Percentiles rank a stretch among this genome's conserved stretches.
phyloP scores from a whole-genome alignment of 2,113 vertebrate genomes.

The Parotia lawesii region DNA sequence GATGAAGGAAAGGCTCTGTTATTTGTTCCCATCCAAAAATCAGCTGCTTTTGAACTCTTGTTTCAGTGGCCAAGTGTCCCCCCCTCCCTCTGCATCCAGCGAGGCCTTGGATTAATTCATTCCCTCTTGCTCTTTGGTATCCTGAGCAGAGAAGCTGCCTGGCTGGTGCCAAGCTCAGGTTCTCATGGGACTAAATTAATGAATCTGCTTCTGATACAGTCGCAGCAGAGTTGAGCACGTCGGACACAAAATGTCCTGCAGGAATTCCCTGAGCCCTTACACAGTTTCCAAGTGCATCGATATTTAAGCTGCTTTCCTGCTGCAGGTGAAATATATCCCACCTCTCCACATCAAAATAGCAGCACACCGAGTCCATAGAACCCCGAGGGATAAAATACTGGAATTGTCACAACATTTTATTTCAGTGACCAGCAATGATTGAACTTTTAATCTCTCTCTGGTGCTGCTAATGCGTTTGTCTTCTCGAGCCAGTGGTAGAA shows the following conservation, averaged over 20 bases:
- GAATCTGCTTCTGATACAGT: not conserved
- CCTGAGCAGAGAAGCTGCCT: not conserved
- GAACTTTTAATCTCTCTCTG: not conserved
- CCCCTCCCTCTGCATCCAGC: rapidly evolving
- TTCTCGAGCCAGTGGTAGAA: not conserved
- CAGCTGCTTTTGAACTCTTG: not conserved
- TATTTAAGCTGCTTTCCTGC: not conserved
- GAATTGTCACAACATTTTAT: not conserved
- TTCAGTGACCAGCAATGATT: not conserved
- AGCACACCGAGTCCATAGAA: not conserved
- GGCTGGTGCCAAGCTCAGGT: not conserved
- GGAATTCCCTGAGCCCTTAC: not conserved
- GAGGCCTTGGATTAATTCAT: not conserved
- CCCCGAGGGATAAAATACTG: rapidly evolving
- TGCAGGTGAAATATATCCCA: not conserved
- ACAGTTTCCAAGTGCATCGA: not conserved
- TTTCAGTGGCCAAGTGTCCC: not conserved
- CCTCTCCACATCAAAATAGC: not conserved
- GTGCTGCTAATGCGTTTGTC: not conserved
- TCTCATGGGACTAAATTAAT: not conserved
- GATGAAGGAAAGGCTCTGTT: constrained; percentile 2
- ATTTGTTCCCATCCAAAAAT: not conserved
- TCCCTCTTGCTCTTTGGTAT: not conserved
- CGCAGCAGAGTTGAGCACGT: not conserved
- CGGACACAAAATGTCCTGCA: not conserved